Evolutionary conservation across 1,140 invertebrate genomes (phyloP).

Genomic region (Macrocentrus cingulum): DNA sequence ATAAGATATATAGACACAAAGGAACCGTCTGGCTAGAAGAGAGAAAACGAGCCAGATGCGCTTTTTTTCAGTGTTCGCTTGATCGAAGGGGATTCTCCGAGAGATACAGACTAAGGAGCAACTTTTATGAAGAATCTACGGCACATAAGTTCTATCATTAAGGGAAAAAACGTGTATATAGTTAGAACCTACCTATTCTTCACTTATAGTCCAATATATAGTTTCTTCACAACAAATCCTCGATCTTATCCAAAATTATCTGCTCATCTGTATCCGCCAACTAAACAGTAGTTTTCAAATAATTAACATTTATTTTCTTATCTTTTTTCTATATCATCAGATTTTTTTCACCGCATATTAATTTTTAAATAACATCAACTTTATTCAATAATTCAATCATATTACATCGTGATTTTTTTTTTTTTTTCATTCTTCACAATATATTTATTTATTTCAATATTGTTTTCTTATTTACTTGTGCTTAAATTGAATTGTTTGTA

Average conservation of each 20-base stretch:
- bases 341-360: too few species aligned
- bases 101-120: constrained; percentile 38
- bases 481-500: too few species aligned
- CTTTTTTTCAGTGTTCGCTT: constrained; percentile 39
- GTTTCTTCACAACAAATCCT: constrained; percentile 37
- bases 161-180: neutral
- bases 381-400: constrained; percentile 51
- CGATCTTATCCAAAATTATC: constrained; percentile 9
- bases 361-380: constrained; percentile 59
- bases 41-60: constrained; percentile 47
- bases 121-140: constrained; percentile 32
- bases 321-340: too few species aligned
- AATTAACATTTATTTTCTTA: constrained; percentile 38
- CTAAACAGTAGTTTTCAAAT: constrained; percentile 42
- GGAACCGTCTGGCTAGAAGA: constrained; percentile 39
- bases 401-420: constrained; percentile 41
- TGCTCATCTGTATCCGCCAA: constrained; percentile 35
- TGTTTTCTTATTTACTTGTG: too few species aligned
- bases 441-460: constrained; percentile 26
- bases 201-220: too few species aligned
- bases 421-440: constrained; percentile 30
- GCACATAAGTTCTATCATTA: constrained; percentile 28
- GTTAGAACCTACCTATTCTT: constrained; percentile 28
- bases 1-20: constrained; percentile 39
- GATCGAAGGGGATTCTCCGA: constrained; percentile 32